Percentiles rank a stretch among this genome's conserved stretches.
Conservation (phyloP, 1,140 invertebrate genomes). For the Drosophila ohnishii region DNA sequence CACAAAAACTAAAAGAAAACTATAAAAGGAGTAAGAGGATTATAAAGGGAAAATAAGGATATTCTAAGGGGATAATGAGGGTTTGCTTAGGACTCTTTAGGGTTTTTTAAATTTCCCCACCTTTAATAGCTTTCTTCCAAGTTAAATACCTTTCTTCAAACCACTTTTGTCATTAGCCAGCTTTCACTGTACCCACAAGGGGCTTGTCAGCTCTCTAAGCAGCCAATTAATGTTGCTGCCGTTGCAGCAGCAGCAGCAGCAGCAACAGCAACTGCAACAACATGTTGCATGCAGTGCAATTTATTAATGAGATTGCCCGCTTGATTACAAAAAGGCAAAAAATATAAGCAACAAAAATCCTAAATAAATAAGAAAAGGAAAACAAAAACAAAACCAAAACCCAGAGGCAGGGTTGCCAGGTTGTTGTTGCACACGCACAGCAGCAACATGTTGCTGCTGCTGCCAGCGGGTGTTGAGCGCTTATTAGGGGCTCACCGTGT, state of each 20-base stretch:
- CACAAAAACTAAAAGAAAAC: not conserved
- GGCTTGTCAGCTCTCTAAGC: conserved; percentile 71
- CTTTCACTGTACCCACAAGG: conserved; percentile 34
- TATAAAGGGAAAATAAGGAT: not conserved
- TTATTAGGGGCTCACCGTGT: conserved; percentile 68
- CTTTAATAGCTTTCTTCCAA: too few species aligned
- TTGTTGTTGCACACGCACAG: conserved; percentile 63
- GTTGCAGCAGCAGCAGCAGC: conserved; percentile 32
- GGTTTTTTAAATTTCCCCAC: not conserved
- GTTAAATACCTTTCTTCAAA: not conserved
- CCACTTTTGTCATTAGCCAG: conserved; percentile 12
- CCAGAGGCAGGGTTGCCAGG: conserved; percentile 51
- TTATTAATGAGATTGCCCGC: conserved; percentile 82
- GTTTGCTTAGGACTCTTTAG: not conserved
- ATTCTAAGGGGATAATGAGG: not conserved
- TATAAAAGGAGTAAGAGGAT: not conserved
- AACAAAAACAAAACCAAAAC: conserved; percentile 11
- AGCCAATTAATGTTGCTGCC: conserved; percentile 76
- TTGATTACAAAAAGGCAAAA: conserved; percentile 72
- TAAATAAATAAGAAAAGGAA: not conserved
- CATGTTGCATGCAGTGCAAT: conserved; percentile 80
- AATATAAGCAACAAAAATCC: conserved; percentile 4
- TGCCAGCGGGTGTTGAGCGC: conserved; percentile 81
- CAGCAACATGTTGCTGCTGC: conserved; percentile 64
- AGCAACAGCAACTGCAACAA: conserved; percentile 46